Base-by-base conservation (phyloP, 2,797 vertebrate species). In the Agapornis canus region DNA sequence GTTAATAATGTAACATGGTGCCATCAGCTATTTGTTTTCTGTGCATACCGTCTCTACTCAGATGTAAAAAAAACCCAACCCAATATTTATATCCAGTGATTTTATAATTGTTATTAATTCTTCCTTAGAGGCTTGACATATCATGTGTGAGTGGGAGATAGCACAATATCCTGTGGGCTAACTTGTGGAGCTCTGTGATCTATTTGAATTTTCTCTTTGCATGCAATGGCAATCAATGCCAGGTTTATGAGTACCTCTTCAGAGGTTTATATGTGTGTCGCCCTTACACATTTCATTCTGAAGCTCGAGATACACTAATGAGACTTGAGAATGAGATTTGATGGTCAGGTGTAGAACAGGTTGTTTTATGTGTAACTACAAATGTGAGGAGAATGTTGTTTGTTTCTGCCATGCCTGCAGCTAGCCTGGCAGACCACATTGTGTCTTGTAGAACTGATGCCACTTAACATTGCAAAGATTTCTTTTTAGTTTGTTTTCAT, bases 1-100 rank as follows among this genome's bases (percentile, higher is more conserved):
- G 91, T 91, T 96, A 89, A 86, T 92, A 94, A 91, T 70, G 65
- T 60, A 88, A 64, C 32, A 4, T 48, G 19, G 86, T 96, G 89
- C 91, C 92, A 71, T 85, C 56, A 94, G 73, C 82, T 69, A 47
- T 95, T 97, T 96, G 80, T 95, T 97, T 90, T 92, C 95, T 83
- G 49, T 76, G 59, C 43, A 26, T 60, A 71, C 80, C 79, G 77
- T 77, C 91, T 91, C 48, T 85, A 43, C 89, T 90, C 16, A 61
- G 56, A 57, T 57, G 56, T 57, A 16, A 57, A 6, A 39, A 31
- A 5, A 13, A 1, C 57, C 10, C 14, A 35, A 25, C 7, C 8
- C 47, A 59, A 10, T 86, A 54, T 91, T 91, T 95, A 10, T 83
- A 77, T 94, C 64, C 65, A 79, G 32, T 37, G 61, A 83, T 85